Evolutionary conservation across 2,888 invertebrate genomes (phyloP).

Genomic region (Mantis religiosa): DNA sequence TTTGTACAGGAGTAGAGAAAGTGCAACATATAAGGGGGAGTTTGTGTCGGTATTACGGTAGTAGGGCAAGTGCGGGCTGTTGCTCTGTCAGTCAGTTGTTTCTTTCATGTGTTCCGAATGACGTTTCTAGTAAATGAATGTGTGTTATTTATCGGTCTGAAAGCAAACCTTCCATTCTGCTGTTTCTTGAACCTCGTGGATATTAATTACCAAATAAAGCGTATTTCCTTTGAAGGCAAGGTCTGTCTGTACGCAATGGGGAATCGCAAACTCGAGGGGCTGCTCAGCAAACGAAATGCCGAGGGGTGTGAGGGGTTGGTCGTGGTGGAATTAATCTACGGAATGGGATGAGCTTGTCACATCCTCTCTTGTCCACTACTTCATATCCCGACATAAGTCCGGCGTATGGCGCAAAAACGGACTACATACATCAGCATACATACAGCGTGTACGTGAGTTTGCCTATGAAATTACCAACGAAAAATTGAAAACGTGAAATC

Average conservation of each 20-base stretch:
- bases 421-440: too few species aligned
- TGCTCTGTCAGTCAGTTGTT: too few species aligned
- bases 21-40: too few species aligned
- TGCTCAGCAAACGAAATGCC: neutral
- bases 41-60: too few species aligned
- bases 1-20: too few species aligned
- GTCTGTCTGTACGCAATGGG: neutral
- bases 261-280: too few species aligned
- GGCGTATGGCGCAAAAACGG: neutral
- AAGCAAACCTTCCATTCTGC: neutral
- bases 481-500: too few species aligned
- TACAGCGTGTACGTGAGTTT: too few species aligned
- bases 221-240: neutral
- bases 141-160: neutral
- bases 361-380: neutral
- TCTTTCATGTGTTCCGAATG: too few species aligned
- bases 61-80: too few species aligned
- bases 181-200: neutral
- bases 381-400: neutral
- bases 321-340: neutral
- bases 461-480: too few species aligned
- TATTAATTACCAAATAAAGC: neutral
- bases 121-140: too few species aligned
- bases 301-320: neutral
- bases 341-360: constrained; percentile 3